Base-by-base conservation (phyloP, 1,140 invertebrate genomes). In the Augochlora pura region DNA sequence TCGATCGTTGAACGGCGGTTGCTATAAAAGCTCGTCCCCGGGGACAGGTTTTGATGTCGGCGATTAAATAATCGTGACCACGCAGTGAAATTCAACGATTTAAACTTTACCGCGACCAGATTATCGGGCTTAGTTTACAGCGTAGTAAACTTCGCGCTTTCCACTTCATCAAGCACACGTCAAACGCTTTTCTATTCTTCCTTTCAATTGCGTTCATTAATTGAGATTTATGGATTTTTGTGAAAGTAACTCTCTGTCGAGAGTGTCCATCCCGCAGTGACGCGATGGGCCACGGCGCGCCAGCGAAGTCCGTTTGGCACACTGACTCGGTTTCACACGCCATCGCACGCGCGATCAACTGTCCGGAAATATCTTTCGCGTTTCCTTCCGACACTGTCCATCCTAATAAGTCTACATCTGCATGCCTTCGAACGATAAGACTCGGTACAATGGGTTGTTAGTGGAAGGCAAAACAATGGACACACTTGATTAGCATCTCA, bases 281-380 rank as follows among this genome's bases (percentile, higher is more conserved):
- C 1, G 42, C 46, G 52, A 59, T n/a, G 74, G 14, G 18, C n/a
- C 27, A 18, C 60, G 10, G n/a, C n/a, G n/a, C n/a, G n/a, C n/a
- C 23, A 25, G 57, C 64, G 60, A 54, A 71, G 32, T 57, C 66
- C 66, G 82, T 46, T 73, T 81, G 85, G 79, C 84, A 85, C 49
- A 87, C 81, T 87, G 81, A 63, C 81, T 87, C 72, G 67, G 63
- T 84, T 86, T 83, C 80, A 80, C 73, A 78, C 67, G 72, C 75
- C 68, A 76, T 78, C 80, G 72, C 54, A 32, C 70, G 27, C 46
- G 57, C 64, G 73, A 72, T 69, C 82, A 69, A 46, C 39, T 46
- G 23, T n/a, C 68, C 21, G 67, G 32, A 64, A 46, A 76, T 57
- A 54, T 62, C 60, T 49, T 25, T 7, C 42, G 46, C 25, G 32